Base-by-base conservation (phyloP, 2,888 invertebrate genomes). In the Celastrina argiolus region DNA sequence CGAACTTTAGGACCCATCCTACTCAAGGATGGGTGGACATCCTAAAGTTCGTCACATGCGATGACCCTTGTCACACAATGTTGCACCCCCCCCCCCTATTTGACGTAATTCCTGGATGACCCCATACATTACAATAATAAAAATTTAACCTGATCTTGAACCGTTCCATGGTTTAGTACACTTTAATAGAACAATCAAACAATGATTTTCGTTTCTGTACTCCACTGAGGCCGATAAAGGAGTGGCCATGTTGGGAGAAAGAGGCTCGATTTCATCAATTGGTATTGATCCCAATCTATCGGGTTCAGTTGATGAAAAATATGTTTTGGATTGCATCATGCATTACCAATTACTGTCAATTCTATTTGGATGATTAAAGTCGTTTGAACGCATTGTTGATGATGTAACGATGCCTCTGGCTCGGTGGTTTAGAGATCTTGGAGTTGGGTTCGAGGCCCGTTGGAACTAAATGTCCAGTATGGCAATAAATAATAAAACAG, bases 301-400 rank as follows among this genome's bases (percentile, higher is more conserved):
- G 70, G 72, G 74, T 72, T 68, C 72, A 70, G 66, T 79, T 81
- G 84, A 83, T 81, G 88, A 82, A 82, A 88, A 76, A 74, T 74
- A 70, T 81, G 78, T 82, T 85, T 81, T 78, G 78, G 70, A 83
- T 88, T 88, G 88, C 88, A 83, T 88, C 88, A 88, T 69, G 63
- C 58, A 69, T 61, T 66, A 65, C 31, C 36, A 58, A 66, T 68
- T 66, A 69, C 51, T 68, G 64, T 69, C 56, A 26, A 65, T 45
- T 18, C 22, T 68, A 67, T 64, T 70, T 34, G 28, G 67, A 22
- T 51, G 22, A 22, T 51, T 51, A 22, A 10, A 36, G 1, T 22
- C 12, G 8, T 51, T 51, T 45, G 22, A 3, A 16, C 51, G 51
- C 14, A 12, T 18, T 18, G 22, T 51, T 1, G 4, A 3, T 28